Conservation (phyloP, 2,113 vertebrate species). For the Myocastor coypus region DNA sequence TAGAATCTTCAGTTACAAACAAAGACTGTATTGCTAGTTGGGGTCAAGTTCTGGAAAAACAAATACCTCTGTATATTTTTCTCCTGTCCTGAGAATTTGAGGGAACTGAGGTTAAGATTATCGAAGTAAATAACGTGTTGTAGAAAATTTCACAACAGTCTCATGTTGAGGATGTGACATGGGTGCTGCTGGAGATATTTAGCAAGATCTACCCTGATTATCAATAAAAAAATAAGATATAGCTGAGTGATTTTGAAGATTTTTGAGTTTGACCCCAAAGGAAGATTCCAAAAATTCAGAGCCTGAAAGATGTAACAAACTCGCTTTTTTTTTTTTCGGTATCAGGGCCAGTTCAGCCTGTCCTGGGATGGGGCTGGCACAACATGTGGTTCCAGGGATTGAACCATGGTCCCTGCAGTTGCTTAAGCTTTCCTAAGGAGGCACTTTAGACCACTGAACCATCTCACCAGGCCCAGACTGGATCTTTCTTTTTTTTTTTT, state of each 20-base stretch:
- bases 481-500: too few species aligned
- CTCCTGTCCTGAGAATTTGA: not conserved
- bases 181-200: not conserved
- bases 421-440: too few species aligned
- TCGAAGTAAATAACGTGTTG: too few species aligned
- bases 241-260: not conserved
- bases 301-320: not conserved
- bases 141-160: not conserved
- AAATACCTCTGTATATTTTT: not conserved
- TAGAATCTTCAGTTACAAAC: not conserved
- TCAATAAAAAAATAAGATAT: not conserved
- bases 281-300: not conserved
- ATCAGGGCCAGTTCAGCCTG: too few species aligned
- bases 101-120: not conserved
- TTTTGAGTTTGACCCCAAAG: not conserved
- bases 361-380: too few species aligned
- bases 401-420: too few species aligned
- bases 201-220: not conserved
- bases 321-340: too few species aligned
- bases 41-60: not conserved
- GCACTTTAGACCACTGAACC: too few species aligned
- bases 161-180: not conserved
- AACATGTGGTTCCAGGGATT: too few species aligned
- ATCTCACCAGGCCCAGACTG: too few species aligned
- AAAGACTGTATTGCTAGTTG: not conserved